Evolutionary conservation across 1,140 invertebrate genomes (phyloP).

Genomic region (Bombus huntii): DNA sequence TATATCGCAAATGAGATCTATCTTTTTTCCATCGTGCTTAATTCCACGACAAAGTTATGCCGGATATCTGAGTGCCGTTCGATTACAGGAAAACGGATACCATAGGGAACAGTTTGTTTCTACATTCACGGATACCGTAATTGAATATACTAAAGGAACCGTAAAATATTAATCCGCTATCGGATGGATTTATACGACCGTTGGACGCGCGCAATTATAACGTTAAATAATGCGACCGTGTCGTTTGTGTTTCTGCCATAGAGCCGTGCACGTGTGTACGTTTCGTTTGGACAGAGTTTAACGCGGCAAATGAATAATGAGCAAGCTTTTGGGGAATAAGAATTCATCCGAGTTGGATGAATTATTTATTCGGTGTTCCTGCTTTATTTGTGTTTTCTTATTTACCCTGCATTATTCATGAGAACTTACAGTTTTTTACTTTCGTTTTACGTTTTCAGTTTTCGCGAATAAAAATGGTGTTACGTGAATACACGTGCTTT

Average conservation of each 20-base stretch:
- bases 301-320: slow-evolving; percentile 30
- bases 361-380: slow-evolving; percentile 1
- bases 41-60: background rate
- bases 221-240: slow-evolving; percentile 22
- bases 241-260: background rate
- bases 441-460: background rate
- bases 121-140: background rate
- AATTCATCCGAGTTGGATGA: slow-evolving; percentile 9
- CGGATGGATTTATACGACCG: slow-evolving; percentile 19
- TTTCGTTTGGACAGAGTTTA: slow-evolving; percentile 5
- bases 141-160: slow-evolving; percentile 24
- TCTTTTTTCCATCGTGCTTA: background rate
- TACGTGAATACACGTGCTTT: background rate
- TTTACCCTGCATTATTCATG: background rate
- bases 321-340: slow-evolving; percentile 3
- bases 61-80: background rate
- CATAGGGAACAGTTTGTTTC: background rate
- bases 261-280: background rate
- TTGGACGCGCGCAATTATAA: slow-evolving; percentile 26
- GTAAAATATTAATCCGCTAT: slow-evolving; percentile 37
- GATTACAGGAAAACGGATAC: background rate
- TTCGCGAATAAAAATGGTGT: background rate
- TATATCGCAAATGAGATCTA: slow-evolving; percentile 27
- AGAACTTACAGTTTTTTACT: background rate
- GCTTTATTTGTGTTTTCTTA: slow-evolving; percentile 11